These are phyloP conservation scores for Diuraphis noxia DNA, from an alignment of 1,140 invertebrate genomes.

Conservation along the genomic window DNA sequence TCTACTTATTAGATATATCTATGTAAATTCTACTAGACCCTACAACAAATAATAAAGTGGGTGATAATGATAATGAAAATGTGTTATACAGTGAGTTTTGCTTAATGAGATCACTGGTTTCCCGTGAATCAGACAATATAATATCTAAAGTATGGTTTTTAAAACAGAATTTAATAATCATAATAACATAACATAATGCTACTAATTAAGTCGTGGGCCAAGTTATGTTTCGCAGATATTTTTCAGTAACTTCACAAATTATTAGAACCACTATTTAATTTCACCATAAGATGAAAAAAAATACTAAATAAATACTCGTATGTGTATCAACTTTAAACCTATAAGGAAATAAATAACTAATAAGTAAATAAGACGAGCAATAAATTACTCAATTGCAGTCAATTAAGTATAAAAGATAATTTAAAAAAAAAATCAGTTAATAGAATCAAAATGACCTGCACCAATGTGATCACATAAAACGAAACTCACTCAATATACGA, in stretches of 20 bases:
- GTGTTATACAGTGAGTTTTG: background rate
- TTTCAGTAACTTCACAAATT: background rate
- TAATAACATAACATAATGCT: background rate
- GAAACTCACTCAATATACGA: background rate
- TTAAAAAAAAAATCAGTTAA: background rate
- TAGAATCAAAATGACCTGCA: background rate
- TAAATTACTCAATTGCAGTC: background rate
- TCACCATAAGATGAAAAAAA: background rate
- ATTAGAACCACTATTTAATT: background rate
- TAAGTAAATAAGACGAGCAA: background rate
- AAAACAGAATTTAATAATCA: background rate
- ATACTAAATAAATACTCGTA: background rate
- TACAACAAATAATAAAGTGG: background rate
- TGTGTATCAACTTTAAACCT: background rate
- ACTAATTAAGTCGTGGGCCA: background rate
- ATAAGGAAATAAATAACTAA: background rate
- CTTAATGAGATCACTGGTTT: background rate
- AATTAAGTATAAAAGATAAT: background rate
- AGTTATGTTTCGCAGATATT: background rate
- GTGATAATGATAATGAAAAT: background rate
- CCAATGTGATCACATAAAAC: background rate
- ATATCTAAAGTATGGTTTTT: background rate
- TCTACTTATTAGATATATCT: slow-evolving; percentile 25
- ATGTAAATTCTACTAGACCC: background rate
- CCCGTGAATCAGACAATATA: too few relatives aligned